A percentile compares a stretch with the other conserved stretches of the same genome.
Evolutionary conservation across 2,888 invertebrate genomes (phyloP).

Genomic region (Eurytoma californica): DNA sequence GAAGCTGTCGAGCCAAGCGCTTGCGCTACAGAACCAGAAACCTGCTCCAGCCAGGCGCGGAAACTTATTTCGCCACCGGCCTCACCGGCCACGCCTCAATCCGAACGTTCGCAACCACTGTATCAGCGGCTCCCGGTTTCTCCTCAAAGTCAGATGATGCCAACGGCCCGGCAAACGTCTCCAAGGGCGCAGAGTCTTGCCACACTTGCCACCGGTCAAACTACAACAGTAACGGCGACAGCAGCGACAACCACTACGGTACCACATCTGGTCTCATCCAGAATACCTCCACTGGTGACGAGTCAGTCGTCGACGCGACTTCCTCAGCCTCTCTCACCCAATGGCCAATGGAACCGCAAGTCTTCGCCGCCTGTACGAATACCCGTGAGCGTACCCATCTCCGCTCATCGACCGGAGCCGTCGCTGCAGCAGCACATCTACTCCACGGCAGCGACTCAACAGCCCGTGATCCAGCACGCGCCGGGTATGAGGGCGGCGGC

Average conservation of each 20-base stretch:
- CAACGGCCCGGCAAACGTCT: slow-evolving; percentile 65
- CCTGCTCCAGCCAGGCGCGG: slow-evolving; percentile 35
- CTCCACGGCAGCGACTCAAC: slow-evolving; percentile 71
- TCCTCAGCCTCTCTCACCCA: slow-evolving; percentile 66
- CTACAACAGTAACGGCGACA: slow-evolving; percentile 35
- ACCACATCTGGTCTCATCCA: slow-evolving; percentile 67
- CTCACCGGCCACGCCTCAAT: slow-evolving; percentile 60
- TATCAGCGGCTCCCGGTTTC: slow-evolving; percentile 71
- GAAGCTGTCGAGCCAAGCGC: slow-evolving; percentile 63
- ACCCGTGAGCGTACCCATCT: slow-evolving; percentile 70
- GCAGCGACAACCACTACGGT: slow-evolving; percentile 57
- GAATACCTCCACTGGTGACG: slow-evolving; percentile 63
- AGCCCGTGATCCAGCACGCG: slow-evolving; percentile 73
- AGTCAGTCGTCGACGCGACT: slow-evolving; percentile 64
- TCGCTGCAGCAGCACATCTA: slow-evolving; percentile 69
- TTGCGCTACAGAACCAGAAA: slow-evolving; percentile 61
- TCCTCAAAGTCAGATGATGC: slow-evolving; percentile 68
- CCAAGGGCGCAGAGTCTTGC: slow-evolving; percentile 63
- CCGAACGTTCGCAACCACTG: slow-evolving; percentile 67
- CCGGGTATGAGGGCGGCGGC: slow-evolving; percentile 71
- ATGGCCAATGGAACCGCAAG: slow-evolving; percentile 70
- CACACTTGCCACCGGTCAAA: slow-evolving; percentile 45
- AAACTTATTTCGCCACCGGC: slow-evolving; percentile 54
- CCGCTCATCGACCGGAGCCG: slow-evolving; percentile 68
- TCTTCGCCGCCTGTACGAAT: slow-evolving; percentile 66